Percentiles rank a stretch among this genome's conserved stretches.
These are phyloP conservation scores for Arothron firmamentum DNA, from an alignment of 2,113 vertebrate genomes.

Conservation along the genomic window DNA sequence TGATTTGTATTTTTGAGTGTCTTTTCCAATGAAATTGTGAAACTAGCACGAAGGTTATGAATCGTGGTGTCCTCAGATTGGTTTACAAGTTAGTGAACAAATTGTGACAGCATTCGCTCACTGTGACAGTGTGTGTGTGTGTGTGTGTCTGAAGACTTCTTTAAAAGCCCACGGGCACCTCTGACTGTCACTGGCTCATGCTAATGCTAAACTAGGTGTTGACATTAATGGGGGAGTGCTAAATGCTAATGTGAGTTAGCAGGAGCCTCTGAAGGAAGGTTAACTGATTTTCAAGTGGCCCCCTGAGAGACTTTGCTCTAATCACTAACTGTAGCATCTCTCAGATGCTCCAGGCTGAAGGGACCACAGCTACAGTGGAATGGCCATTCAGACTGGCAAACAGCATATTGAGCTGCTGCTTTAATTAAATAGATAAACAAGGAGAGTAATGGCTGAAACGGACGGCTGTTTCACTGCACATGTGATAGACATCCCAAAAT, in stretches of 20 bases:
- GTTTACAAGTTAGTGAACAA: no score
- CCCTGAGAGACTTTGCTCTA: slow-evolving; percentile 40
- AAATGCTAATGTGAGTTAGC: slow-evolving; percentile 61
- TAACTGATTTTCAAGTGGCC: no score
- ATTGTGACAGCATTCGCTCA: slow-evolving; percentile 31
- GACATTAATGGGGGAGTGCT: slow-evolving; percentile 56
- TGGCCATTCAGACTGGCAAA: background rate
- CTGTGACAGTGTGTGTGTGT: no score
- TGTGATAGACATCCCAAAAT: no score
- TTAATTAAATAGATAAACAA: background rate
- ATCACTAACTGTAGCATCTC: slow-evolving; percentile 45
- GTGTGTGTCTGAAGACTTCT: no score
- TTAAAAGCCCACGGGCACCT: slow-evolving; percentile 54
- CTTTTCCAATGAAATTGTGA: background rate
- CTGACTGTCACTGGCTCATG: slow-evolving; percentile 50
- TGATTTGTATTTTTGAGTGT: slow-evolving; percentile 2
- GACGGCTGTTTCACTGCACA: no score
- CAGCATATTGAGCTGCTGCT: background rate
- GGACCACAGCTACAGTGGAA: background rate
- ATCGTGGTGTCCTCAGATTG: no score
- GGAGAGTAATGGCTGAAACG: background rate
- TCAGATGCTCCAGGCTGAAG: slow-evolving; percentile 30
- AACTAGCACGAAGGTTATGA: no score
- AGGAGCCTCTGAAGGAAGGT: slow-evolving; percentile 44
- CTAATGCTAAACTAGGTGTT: slow-evolving; percentile 54